These are phyloP conservation scores for Strigamia transsilvanica DNA, from an alignment of 2,888 invertebrate species.

Conservation along the genomic window DNA sequence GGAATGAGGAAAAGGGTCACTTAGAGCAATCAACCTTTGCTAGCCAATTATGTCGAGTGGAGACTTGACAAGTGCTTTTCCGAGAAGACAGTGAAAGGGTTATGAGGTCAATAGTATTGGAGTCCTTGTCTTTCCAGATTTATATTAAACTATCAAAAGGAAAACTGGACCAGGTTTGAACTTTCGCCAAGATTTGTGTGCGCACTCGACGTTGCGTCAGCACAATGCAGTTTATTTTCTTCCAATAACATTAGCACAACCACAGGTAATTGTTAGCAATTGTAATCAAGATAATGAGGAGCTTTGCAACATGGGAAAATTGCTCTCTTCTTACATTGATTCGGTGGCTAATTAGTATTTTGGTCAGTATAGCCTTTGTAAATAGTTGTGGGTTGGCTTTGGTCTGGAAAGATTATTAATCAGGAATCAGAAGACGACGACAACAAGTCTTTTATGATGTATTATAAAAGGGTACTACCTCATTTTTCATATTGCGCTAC, in stretches of 20 bases:
- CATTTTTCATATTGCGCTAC: slow-evolving; percentile 25
- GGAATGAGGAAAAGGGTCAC: slow-evolving; percentile 49
- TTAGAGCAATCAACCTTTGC: slow-evolving; percentile 46
- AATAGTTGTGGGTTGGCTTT: slow-evolving; percentile 28
- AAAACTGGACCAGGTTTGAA: slow-evolving; percentile 2
- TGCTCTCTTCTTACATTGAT: slow-evolving; percentile 33
- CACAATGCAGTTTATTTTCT: slow-evolving; percentile 37
- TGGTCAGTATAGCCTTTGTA: slow-evolving; percentile 29
- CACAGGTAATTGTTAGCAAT: slow-evolving; percentile 49
- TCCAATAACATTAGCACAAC: slow-evolving; percentile 47
- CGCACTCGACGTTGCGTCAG: background rate
- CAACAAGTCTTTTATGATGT: background rate
- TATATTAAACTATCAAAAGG: slow-evolving; percentile 39
- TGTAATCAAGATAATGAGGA: slow-evolving; percentile 43
- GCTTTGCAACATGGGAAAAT: slow-evolving; percentile 47
- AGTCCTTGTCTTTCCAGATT: slow-evolving; percentile 27
- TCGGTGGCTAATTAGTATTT: slow-evolving; percentile 45
- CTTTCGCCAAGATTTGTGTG: slow-evolving; percentile 15
- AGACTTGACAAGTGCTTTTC: slow-evolving; percentile 37
- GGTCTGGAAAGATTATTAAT: background rate
- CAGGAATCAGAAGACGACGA: slow-evolving; percentile 7
- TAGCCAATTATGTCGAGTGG: slow-evolving; percentile 37
- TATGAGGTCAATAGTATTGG: slow-evolving; percentile 27
- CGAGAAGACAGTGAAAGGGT: slow-evolving; percentile 40
- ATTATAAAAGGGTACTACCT: slow-evolving; percentile 19